Percentiles rank a stretch among this genome's conserved stretches.
phyloP scores from a whole-genome alignment of 2,113 vertebrate species.

The Malurus melanocephalus region DNA sequence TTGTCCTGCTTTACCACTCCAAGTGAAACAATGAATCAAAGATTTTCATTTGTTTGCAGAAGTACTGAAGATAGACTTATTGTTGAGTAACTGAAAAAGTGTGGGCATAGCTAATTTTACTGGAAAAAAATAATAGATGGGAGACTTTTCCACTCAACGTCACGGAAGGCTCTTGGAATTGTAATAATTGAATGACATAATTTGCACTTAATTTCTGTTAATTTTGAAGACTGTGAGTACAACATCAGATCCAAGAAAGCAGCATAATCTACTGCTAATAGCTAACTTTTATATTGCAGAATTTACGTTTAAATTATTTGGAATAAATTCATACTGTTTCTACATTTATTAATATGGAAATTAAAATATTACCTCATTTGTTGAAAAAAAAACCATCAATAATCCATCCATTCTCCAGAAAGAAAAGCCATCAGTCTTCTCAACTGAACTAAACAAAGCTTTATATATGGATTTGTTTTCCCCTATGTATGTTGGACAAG shows the following conservation, averaged over 20 bases:
- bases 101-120: neutral
- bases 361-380: neutral
- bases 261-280: neutral
- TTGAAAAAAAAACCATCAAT: neutral
- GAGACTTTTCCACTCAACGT: neutral
- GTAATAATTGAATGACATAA: neutral
- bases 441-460: neutral
- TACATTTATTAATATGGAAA: neutral
- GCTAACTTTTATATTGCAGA: neutral
- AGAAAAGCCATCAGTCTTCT: neutral
- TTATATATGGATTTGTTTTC: neutral
- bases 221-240: neutral
- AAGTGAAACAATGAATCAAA: neutral
- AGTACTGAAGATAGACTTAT: neutral
- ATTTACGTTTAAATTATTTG: neutral
- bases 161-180: neutral
- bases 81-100: neutral
- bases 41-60: neutral
- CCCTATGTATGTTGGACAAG: neutral
- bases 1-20: neutral
- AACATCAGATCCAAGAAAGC: neutral
- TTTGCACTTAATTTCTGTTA: neutral
- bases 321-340: neutral
- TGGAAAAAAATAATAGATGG: neutral
- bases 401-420: neutral